Conservation (phyloP, 2,888 invertebrate species). For the Lasioglossum leucozonium region DNA sequence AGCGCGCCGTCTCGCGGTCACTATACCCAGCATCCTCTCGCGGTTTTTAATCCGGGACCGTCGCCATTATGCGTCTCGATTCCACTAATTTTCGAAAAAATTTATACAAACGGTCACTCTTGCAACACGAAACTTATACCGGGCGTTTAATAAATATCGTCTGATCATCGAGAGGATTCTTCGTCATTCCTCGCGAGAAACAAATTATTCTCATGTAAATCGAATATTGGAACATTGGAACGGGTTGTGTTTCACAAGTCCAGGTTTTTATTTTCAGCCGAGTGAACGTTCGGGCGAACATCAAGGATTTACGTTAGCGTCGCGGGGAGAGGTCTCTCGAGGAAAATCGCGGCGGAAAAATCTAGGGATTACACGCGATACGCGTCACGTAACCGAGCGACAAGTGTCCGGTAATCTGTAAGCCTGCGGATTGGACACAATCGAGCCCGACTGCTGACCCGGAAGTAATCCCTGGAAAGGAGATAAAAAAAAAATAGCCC, state of each 20-base stretch:
- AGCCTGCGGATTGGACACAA: constrained; percentile 65
- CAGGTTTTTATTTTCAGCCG: neutral
- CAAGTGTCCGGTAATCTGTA: constrained; percentile 72
- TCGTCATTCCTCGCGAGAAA: neutral
- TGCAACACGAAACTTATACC: too few relatives aligned
- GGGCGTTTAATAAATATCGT: neutral
- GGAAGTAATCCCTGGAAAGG: constrained; percentile 75
- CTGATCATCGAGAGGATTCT: too few relatives aligned
- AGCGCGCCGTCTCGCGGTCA: constrained; percentile 16
- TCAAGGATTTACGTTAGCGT: neutral
- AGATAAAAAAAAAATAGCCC: constrained; percentile 58
- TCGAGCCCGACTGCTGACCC: constrained; percentile 71
- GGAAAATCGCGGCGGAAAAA: constrained; percentile 18
- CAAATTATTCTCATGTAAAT: neutral
- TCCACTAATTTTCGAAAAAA: neutral
- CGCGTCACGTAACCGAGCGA: constrained; percentile 49
- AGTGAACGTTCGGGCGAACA: neutral
- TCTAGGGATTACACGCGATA: constrained; percentile 50
- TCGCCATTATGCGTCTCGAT: neutral
- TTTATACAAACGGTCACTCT: neutral
- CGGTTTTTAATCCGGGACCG: neutral
- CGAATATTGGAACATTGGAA: neutral
- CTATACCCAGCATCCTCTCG: constrained; percentile 14
- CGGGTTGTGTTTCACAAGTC: neutral
- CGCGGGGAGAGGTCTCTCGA: neutral